Evolutionary conservation across 2,113 vertebrate genomes (phyloP), one percentile per base, ranked within the genome.

Genomic region (Callithrix jacchus): DNA sequence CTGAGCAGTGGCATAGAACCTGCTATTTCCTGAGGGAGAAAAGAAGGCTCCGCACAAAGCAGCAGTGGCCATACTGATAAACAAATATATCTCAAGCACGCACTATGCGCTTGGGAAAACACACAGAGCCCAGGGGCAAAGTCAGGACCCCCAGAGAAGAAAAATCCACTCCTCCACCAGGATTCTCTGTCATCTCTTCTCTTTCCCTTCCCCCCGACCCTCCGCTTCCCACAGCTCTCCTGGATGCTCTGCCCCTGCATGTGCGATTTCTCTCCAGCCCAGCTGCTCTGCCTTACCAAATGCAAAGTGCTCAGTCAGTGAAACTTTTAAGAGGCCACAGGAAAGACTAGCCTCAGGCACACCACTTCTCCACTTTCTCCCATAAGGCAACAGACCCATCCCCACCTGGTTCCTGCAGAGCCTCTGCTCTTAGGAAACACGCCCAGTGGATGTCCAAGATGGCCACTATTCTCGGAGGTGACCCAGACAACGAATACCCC

Each of bases 201-300:
- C 27, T 27, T 11, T 35, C 42, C 8, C 32, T 6, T 0, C 71
- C 20, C 12, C 8, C 25, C n/a, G 21, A 3, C 17, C 18, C 4
- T 9, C 68, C 52, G 6, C 30, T 42, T 56, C 18, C 58, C 3
- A 37, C 2, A n/a, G 64, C 56, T 52, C 35, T 49, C 30, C 30
- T 1, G 1, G 54, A 58, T 20, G 37, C 25, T 7, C 45, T 54
- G 52, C 47, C 32, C 76, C 81, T 71, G 40, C 37, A 10, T 2
- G 21, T 13, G n/a, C 45, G 17, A 35, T 14, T 49, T 68, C 47
- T 1, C 9, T 4, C 40, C n/a, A 70, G 45, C 9, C 2, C 0
- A 14, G 37, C 14, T 42, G 70, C 12, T 64, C 91, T 71, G 5
- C 73, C 6, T 10, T 1, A 21, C 27, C 56, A 61, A 58, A 37